Conservation (phyloP, 2,113 vertebrate species). For the Crotalus horridus region DNA sequence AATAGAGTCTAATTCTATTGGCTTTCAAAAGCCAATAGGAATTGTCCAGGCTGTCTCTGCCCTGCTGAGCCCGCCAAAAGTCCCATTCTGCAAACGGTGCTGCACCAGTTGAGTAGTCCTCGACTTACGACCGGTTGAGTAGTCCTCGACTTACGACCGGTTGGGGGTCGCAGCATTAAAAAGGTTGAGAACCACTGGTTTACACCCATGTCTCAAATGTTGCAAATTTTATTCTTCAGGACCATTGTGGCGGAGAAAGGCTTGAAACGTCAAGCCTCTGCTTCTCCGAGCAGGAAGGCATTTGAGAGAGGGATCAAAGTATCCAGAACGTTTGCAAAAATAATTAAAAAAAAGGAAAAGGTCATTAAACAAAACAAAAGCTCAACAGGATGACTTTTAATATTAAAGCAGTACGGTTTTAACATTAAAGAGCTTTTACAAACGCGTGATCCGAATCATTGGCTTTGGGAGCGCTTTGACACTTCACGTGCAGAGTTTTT, state of each 20-base stretch:
- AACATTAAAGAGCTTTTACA: not conserved
- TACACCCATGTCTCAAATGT: not conserved
- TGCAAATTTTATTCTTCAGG: not conserved
- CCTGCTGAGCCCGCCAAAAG: too few species aligned
- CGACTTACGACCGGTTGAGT: too few species aligned
- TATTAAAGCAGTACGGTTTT: not conserved
- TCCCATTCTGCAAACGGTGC: too few species aligned
- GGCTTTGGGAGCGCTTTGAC: not conserved
- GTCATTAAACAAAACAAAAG: not conserved
- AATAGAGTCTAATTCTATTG: too few species aligned
- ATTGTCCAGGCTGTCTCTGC: too few species aligned
- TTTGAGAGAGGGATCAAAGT: not conserved
- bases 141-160: too few species aligned
- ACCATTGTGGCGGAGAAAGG: not conserved
- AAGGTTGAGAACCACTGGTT: too few species aligned
- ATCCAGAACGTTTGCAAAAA: not conserved
- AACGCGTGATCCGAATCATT: not conserved
- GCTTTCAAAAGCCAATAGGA: too few species aligned
- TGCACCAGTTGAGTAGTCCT: too few species aligned
- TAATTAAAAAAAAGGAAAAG: not conserved
- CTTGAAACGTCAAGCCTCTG: not conserved
- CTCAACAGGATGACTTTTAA: not conserved
- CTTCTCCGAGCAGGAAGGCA: not conserved
- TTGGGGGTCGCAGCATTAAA: too few species aligned
- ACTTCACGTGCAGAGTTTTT: not conserved